phyloP scores from a whole-genome alignment of 2,888 invertebrate species.

The Xylocampa areola region DNA sequence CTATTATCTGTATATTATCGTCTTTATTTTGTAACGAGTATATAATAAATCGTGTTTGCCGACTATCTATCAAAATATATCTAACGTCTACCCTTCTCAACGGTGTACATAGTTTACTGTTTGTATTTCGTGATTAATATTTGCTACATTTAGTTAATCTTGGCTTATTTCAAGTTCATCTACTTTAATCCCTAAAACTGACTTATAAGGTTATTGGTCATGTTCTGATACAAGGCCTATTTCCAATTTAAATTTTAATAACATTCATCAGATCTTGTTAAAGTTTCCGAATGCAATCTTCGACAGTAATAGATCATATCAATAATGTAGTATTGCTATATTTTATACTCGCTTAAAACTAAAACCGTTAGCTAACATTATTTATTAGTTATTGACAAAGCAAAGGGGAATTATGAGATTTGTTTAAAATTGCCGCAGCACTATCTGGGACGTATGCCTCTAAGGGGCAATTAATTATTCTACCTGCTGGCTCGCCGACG shows the following conservation, averaged over 20 bases:
- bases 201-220: slow-evolving; percentile 10
- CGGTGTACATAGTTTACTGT: slow-evolving; percentile 37
- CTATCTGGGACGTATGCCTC: slow-evolving; percentile 60
- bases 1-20: slow-evolving; percentile 43
- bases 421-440: slow-evolving; percentile 57
- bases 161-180: slow-evolving; percentile 47
- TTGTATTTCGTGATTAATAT: slow-evolving; percentile 58
- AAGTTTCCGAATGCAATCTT: slow-evolving; percentile 8
- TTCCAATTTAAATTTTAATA: slow-evolving; percentile 26
- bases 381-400: slow-evolving; percentile 30
- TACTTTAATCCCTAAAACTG: slow-evolving; percentile 18
- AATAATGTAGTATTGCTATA: neutral
- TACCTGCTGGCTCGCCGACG: slow-evolving; percentile 67
- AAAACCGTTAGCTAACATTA: slow-evolving; percentile 5
- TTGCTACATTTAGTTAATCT: slow-evolving; percentile 49
- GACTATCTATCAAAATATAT: slow-evolving; percentile 54
- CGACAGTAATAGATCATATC: neutral
- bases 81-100: slow-evolving; percentile 51
- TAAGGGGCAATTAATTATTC: slow-evolving; percentile 73
- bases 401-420: slow-evolving; percentile 39
- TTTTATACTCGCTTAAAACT: neutral
- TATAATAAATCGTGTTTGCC: slow-evolving; percentile 46
- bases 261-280: slow-evolving; percentile 3
- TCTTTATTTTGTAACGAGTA: slow-evolving; percentile 47
- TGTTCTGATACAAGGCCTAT: neutral